Evolutionary conservation across 2,797 vertebrate genomes (phyloP), one percentile per base, ranked within the genome.

Genomic region (Cyprinodon diabolis): DNA sequence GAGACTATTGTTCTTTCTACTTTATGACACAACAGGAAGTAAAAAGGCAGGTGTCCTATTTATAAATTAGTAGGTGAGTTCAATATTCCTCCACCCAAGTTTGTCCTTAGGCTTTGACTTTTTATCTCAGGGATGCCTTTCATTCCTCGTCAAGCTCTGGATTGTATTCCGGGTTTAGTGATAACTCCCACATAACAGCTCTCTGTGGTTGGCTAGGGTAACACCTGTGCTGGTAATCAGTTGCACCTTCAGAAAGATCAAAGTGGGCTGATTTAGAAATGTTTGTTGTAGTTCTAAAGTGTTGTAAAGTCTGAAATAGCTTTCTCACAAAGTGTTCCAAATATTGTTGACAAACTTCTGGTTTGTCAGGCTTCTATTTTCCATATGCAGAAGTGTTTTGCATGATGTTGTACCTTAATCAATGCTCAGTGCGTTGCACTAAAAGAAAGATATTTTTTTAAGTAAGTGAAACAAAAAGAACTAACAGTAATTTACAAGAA

Each of bases 121-220:
- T 56, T 82, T 78, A 84, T 85, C 80, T 66, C 40, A 65, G 23
- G 66, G 78, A 78, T 88, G 62, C 83, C 60, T 72, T 7, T 75
- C 82, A 87, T 88, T 86, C 86, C 72, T 80, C 66, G 23, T 45
- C 49, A 66, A 78, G 72, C 23, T 43, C 54, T 6, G 13, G 47
- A 57, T 45, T 51, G 66, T 45, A n/a, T n/a, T 52, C 13, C 0
- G 30, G 58, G 51, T 76, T 47, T 77, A 37, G 14, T 47, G 69
- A 43, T 23, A 66, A 15, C 66, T 63, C 21, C 48, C 48, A 74
- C 63, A 66, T 69, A 19, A 62, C 19, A 71, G 65, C 47, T 65
- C 1, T 72, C 5, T 9, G 57, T 66, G 17, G 74, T 78, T 70
- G 69, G 69, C 48, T 13, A 65, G 45, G 60, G 56, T 21, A 63